Evolutionary conservation across 2,797 vertebrate species (phyloP).

Genomic region (Crax fasciolata): DNA sequence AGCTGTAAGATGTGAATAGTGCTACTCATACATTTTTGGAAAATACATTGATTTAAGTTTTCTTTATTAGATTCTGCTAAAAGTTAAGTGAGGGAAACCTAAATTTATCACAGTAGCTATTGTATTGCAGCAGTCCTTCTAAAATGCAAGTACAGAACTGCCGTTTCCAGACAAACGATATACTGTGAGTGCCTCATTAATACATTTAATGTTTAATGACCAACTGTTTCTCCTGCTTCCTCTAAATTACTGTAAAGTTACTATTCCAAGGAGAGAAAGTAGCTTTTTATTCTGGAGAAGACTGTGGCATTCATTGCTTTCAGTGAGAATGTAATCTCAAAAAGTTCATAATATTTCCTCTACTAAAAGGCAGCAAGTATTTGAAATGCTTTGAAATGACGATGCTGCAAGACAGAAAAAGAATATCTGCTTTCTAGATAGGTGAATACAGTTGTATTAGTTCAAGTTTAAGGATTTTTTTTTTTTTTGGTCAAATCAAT

Average conservation of each 20-base stretch:
- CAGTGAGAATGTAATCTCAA: conserved; percentile 43
- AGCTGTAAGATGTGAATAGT: conserved; percentile 41
- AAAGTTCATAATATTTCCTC: conserved; percentile 54
- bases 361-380: background rate
- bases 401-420: conserved; percentile 5
- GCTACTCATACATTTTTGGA: conserved; percentile 16
- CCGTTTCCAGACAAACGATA: conserved; percentile 46
- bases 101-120: conserved; percentile 52
- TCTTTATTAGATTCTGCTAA: conserved; percentile 43
- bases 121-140: conserved; percentile 38
- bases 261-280: conserved; percentile 64
- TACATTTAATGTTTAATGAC: conserved; percentile 60
- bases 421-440: background rate
- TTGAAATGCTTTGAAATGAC: conserved; percentile 44
- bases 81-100: conserved; percentile 19
- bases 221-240: conserved; percentile 60
- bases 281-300: conserved; percentile 63
- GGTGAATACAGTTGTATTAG: background rate
- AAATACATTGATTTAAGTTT: conserved; percentile 29
- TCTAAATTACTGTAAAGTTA: conserved; percentile 66
- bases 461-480: background rate
- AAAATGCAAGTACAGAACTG: conserved; percentile 41
- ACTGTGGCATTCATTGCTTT: conserved; percentile 54
- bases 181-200: conserved; percentile 45
- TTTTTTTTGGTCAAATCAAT: background rate